phyloP scores from a whole-genome alignment of 2,113 vertebrate genomes.

The Elephas maximus region DNA sequence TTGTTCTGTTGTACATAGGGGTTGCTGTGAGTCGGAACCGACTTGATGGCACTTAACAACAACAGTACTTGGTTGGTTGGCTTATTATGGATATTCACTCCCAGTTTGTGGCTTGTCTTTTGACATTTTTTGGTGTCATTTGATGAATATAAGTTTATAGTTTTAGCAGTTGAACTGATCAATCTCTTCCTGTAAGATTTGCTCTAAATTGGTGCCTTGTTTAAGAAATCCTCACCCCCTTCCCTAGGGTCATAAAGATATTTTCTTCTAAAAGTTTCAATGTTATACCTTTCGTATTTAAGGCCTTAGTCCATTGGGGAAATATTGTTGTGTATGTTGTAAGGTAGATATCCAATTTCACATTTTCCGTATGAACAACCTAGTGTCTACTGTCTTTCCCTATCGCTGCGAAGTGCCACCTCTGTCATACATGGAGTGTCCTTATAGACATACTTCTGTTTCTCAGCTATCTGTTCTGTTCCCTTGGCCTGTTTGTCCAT shows the following conservation, averaged over 20 bases:
- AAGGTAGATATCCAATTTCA: not conserved
- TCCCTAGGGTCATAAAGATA: not conserved
- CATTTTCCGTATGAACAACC: not conserved
- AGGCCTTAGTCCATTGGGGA: not conserved
- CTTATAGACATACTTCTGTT: not conserved
- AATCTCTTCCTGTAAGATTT: not conserved
- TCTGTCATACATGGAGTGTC: not conserved
- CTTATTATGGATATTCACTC: not conserved
- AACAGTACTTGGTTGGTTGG: not conserved
- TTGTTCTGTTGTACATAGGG: no score
- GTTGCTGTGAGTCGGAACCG: no score
- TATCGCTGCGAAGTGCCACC: not conserved
- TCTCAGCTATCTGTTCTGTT: not conserved
- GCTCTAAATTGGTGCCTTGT: not conserved
- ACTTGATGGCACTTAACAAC: no score
- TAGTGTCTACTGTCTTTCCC: not conserved
- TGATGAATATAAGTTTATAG: conserved; percentile 4
- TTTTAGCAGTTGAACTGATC: not conserved
- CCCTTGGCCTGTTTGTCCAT: not conserved
- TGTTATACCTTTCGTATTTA: not conserved
- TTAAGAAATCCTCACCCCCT: not conserved
- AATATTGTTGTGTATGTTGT: not conserved
- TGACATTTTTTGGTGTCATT: not conserved
- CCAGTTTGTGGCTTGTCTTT: not conserved
- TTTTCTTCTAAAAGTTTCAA: not conserved